These are phyloP conservation scores for Sebastes reedi DNA, from an alignment of 2,797 vertebrate genomes.

Conservation along the genomic window DNA sequence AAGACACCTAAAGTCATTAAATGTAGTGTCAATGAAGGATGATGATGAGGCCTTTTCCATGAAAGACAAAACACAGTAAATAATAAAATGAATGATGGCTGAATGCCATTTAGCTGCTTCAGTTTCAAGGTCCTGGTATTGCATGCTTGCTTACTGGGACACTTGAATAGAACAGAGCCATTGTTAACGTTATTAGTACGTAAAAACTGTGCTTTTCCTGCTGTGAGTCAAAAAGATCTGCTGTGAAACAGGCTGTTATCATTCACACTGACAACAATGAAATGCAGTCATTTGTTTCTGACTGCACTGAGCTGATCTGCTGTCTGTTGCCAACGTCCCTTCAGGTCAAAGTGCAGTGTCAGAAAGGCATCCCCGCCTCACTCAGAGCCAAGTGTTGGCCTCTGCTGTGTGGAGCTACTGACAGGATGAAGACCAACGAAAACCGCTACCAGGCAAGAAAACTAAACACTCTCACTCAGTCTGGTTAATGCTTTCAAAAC, in stretches of 20 bases:
- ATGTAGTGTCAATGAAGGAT: not conserved
- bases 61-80: not conserved
- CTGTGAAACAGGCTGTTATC: not conserved
- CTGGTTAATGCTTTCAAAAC: not conserved
- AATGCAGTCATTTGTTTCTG: not conserved
- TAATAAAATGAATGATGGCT: not conserved
- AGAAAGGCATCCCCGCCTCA: slow-evolving; percentile 91
- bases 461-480: not conserved
- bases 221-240: not conserved
- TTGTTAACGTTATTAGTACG: not conserved
- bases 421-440: slow-evolving; percentile 74
- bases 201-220: not conserved
- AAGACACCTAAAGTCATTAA: not conserved
- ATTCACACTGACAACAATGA: not conserved
- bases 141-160: not conserved
- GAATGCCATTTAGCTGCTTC: not conserved
- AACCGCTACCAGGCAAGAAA: slow-evolving; percentile 77
- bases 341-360: slow-evolving; percentile 89
- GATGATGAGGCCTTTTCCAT: not conserved
- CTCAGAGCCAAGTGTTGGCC: slow-evolving; percentile 89
- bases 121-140: not conserved
- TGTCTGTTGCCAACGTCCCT: not conserved
- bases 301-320: not conserved
- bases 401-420: slow-evolving; percentile 84
- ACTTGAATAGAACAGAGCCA: not conserved